Base-by-base conservation (phyloP, 1,140 invertebrate species). In the Tetragonula clypearis region DNA sequence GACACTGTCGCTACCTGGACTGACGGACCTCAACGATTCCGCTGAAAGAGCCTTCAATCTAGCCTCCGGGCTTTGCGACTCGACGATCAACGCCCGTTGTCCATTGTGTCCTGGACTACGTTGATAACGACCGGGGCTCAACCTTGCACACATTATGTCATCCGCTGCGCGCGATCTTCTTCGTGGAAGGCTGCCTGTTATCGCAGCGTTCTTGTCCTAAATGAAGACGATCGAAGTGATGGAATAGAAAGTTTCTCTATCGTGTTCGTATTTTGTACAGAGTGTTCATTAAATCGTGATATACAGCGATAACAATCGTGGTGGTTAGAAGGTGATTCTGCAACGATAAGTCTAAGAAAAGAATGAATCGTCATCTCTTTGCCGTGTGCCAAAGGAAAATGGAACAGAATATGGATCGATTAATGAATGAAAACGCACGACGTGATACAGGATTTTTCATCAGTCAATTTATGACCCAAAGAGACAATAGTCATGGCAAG, bases 1-100 rank as follows among this genome's bases (percentile, higher is more conserved):
- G 35, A 98, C 98, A 81, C 97, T 98, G 93, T 98, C 98, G 88
- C 97, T 98, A 21, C 98, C 97, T 21, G 98, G 98, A 92, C 97
- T 98, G 78, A 97, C 97, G 6, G 97, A 98, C 81, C 97, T 96
- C 77, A 98, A 93, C 1, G 97, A 98, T 93, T 98, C 97, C 58
- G 97, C 97, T 88, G 97, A 98, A 73, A 98, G 94, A n/a, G 97
- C 97, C 94, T 98, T 98, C 49, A 97, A 95, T 91, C 96, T 94
- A 49, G 94, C 90, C 76, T 95, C 95, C 19, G 84, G 94, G 91
- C 93, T 96, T 82, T 92, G 95, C 2, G 95, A 94, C 78, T 95
- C 95, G 1, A 94, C 82, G 30, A 94, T 88, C 11, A 94, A 79
- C 1, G 93, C 77, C 1, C 92, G 92, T 58, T 92, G 92, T 1